Evolutionary conservation across 2,888 invertebrate genomes (phyloP).

Genomic region (Teleiodes luculella): DNA sequence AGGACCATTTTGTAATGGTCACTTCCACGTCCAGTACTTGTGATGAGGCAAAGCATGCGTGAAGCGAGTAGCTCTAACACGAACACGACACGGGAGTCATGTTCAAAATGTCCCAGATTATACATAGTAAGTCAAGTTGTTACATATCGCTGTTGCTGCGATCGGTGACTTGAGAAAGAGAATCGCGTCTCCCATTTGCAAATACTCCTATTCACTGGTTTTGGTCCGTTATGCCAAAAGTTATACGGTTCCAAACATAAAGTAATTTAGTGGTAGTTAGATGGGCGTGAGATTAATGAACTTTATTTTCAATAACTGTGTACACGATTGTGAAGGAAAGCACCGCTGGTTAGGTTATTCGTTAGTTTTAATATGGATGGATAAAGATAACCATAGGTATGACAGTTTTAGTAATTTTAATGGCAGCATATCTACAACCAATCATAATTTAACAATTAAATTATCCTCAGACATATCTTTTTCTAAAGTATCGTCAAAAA

Average conservation of each 20-base stretch:
- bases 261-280: no score
- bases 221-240: neutral
- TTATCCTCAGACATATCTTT: slow-evolving; percentile 44
- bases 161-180: neutral
- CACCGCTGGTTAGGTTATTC: neutral
- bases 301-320: no score
- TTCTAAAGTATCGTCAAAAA: slow-evolving; percentile 37
- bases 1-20: slow-evolving; percentile 72
- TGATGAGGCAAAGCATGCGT: slow-evolving; percentile 73
- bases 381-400: neutral
- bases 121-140: slow-evolving; percentile 20
- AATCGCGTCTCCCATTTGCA: neutral
- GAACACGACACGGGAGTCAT: slow-evolving; percentile 38
- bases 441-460: slow-evolving; percentile 31
- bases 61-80: slow-evolving; percentile 60
- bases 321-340: slow-evolving; percentile 8
- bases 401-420: neutral
- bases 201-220: neutral
- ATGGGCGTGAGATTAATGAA: no score
- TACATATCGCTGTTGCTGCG: slow-evolving; percentile 39
- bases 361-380: neutral
- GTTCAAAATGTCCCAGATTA: slow-evolving; percentile 13
- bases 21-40: slow-evolving; percentile 72
- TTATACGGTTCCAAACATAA: no score
- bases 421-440: neutral